These are phyloP conservation scores for Pomacea maculata DNA, from an alignment of 1,140 invertebrate species.

Conservation along the genomic window DNA sequence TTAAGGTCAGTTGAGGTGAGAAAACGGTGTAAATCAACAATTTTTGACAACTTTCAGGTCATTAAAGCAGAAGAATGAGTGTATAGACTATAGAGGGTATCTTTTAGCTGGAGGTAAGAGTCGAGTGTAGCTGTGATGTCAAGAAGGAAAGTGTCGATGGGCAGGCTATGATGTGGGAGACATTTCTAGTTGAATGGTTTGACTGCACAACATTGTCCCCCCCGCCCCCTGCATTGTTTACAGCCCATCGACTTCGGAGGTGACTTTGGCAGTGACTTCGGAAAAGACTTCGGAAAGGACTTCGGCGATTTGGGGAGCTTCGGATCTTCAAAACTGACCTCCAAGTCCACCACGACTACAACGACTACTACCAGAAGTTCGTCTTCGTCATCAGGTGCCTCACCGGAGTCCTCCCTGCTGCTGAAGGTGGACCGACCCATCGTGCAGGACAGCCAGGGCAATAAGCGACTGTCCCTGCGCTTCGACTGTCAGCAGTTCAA, in stretches of 20 bases:
- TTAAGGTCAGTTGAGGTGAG: no score
- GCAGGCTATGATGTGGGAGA: no score
- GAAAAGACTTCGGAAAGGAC: background rate
- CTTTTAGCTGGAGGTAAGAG: no score
- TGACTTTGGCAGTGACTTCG: slow-evolving; percentile 5
- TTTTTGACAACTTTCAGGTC: no score
- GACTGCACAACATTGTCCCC: no score
- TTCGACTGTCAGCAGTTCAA: slow-evolving; percentile 61
- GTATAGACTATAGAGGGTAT: no score
- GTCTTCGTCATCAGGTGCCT: background rate
- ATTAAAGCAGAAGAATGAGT: no score
- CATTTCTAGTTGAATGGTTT: no score
- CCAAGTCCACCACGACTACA: background rate
- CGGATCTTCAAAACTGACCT: no score
- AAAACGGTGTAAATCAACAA: background rate
- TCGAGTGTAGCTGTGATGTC: no score
- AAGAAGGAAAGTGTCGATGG: no score
- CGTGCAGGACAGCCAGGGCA: slow-evolving; percentile 48
- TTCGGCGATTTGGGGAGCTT: no score
- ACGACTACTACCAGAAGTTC: background rate
- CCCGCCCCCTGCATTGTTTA: background rate
- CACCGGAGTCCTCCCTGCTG: slow-evolving; percentile 14
- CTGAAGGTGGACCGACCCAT: slow-evolving; percentile 54
- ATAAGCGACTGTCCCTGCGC: slow-evolving; percentile 53
- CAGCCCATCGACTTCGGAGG: slow-evolving; percentile 14